phyloP scores from a whole-genome alignment of 2,797 vertebrate genomes.

The Xerus rutilus region DNA sequence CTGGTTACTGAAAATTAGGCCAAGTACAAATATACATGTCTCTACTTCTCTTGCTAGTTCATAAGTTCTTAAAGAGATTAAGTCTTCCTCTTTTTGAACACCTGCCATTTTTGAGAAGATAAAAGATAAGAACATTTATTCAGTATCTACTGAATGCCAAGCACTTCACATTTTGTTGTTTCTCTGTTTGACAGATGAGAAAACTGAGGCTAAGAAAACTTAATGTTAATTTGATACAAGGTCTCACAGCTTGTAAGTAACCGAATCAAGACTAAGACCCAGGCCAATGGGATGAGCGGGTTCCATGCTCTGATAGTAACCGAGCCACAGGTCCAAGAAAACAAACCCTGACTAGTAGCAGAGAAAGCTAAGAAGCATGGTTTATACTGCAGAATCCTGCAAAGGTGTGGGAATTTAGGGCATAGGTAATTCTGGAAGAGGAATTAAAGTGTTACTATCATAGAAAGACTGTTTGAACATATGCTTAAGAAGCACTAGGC shows the following conservation, averaged over 20 bases:
- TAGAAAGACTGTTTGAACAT: neutral
- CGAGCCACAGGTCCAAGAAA: neutral
- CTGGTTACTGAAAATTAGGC: neutral
- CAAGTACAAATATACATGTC: neutral
- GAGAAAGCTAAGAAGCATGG: neutral
- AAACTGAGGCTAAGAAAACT: neutral
- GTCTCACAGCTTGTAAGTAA: neutral
- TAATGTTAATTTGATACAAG: neutral
- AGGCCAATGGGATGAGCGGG: neutral
- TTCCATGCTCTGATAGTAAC: neutral
- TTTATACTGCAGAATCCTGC: neutral
- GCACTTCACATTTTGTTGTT: neutral
- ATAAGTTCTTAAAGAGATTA: neutral
- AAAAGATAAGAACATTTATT: neutral
- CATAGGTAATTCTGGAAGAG: neutral
- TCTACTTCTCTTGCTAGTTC: neutral
- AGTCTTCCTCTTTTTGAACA: neutral
- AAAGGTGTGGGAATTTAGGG: neutral
- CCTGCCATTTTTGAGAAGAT: neutral
- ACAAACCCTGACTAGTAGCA: neutral
- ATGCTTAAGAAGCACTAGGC: slow-evolving; percentile 24
- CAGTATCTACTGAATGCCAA: neutral
- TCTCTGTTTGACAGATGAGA: neutral
- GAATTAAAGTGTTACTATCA: neutral
- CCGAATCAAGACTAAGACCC: neutral